Evolutionary conservation across 2,888 invertebrate species (phyloP), one percentile per base, ranked within the genome.

Genomic region (Hypena proboscidalis): DNA sequence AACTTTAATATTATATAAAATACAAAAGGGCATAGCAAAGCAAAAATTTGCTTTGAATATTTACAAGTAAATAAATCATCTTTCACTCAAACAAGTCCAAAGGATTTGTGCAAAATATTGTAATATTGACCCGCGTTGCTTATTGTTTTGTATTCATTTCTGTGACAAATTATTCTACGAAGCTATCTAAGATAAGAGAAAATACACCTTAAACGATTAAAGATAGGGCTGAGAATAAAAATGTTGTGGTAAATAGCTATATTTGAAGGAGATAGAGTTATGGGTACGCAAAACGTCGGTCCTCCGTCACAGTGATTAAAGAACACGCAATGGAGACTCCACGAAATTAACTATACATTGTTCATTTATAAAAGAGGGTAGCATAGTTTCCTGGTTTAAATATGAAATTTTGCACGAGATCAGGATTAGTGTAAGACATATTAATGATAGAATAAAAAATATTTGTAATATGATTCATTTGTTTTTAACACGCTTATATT

Each of bases 81-180:
- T 1, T 31, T 8, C 20, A 25, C 50, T 8, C 33, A 20, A 42
- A 43, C 23, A 9, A 2, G 27, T 25, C 10, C 7, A 31, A 48
- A 48, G 43, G 33, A 30, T 20, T 32, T 10, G 9, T 23, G 32
- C 19, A 50, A 55, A 55, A 47, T 4, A 42, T 43, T 49, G 35
- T 45, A 50, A 44, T 42, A 48, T 43, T 45, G 37, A 48, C 50
- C 58, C 42, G 22, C 33, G 25, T 23, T 44, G 37, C 29, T 29
- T 44, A 44, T 42, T 50, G 34, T 54, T 48, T 43, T 43, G 34
- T 50, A 33, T 51, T 31, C 32, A 48, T 54, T 61, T 43, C 38
- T 7, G 33, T 43, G 53, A 54, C 54, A 60, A 58, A 58, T 61
- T 54, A 51, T 46, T 29, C 33, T 19, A 15, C 25, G 13, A 13